phyloP scores from a whole-genome alignment of 2,113 vertebrate genomes.

The Zootoca vivipara region DNA sequence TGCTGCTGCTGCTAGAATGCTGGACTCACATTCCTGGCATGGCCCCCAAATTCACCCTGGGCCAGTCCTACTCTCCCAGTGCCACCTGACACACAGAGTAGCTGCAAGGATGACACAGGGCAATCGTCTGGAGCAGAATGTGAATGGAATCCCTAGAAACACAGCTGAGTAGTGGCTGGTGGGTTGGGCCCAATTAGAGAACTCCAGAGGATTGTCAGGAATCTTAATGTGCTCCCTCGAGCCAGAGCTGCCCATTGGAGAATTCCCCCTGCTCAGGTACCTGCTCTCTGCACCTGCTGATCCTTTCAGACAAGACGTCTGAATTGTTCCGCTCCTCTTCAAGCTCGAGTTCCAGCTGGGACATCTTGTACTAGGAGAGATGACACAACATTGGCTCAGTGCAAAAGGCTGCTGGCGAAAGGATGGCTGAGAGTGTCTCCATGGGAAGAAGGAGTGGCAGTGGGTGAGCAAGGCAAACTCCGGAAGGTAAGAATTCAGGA shows the following conservation, averaged over 20 bases:
- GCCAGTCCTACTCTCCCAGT: too few species aligned
- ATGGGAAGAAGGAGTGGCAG: too few species aligned
- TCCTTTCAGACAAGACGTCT: constrained; percentile 89
- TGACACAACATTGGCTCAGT: constrained; percentile 1
- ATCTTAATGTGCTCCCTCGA: background rate
- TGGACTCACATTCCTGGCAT: too few species aligned
- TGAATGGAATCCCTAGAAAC: background rate
- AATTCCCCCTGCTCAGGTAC: constrained; percentile 65
- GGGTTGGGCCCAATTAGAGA: background rate
- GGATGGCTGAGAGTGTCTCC: too few species aligned
- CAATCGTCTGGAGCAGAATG: background rate
- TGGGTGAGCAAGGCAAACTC: too few species aligned
- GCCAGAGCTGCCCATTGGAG: too few species aligned
- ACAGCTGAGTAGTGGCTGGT: background rate
- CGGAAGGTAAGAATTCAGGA: too few species aligned
- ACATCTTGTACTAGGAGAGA: constrained; percentile 84
- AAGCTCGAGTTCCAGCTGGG: constrained; percentile 89
- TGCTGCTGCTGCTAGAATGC: background rate
- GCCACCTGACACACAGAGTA: too few species aligned
- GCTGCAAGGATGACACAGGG: background rate
- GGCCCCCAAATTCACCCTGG: too few species aligned
- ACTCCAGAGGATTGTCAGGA: background rate
- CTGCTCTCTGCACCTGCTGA: constrained; percentile 91
- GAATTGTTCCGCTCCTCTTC: constrained; percentile 92
- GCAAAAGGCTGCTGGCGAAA: too few species aligned